Evolutionary conservation across 2,888 invertebrate species (phyloP), one percentile per base, ranked within the genome.

Genomic region (Deilephila elpenor): DNA sequence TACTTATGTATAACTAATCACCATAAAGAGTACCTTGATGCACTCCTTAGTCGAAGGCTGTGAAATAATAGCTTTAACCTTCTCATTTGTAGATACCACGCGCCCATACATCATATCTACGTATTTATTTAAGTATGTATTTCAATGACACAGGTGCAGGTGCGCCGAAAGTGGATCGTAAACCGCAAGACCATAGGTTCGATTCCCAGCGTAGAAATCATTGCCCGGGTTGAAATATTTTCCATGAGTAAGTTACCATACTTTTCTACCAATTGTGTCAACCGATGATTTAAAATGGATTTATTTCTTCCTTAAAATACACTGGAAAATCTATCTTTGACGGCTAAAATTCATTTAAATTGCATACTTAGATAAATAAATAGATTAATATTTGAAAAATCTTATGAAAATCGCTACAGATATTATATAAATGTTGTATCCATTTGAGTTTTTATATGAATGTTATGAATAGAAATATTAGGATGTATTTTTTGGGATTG

Each of bases 51-150:
- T 90, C 89, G 86, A 93, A 89, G 94, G 94, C 94, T 94, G 94
- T 94, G 94, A 94, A 87, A 87, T 90, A 87, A 88, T 91, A 93
- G 93, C 94, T 94, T 94, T 94, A 94, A 94, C 91, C 92, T 91
- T 80, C 80, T 88, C 91, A 88, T 80, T 70, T 90, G 87, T 93
- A 91, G 89, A 89, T 88, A 91, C 74, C 86, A 88, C 79, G 73
- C 34, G 20, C 59, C 20, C 51, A 20, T 61, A 29, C 53, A 60
- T 72, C 19, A 7, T 60, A 37, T 14, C 44, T 34, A 62, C 20
- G 62, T 53, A 32, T 25, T 51, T 67, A 67, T 25, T 14, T 67
- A 17, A 51, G 51, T 51, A 37, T 62, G 64, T 3, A 32, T 32
- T 32, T 32, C 32, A 32, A 32, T 3, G 32, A 32, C 32, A 32